Conservation (phyloP, 2,797 vertebrate species). For the Cheirogaleus major region DNA sequence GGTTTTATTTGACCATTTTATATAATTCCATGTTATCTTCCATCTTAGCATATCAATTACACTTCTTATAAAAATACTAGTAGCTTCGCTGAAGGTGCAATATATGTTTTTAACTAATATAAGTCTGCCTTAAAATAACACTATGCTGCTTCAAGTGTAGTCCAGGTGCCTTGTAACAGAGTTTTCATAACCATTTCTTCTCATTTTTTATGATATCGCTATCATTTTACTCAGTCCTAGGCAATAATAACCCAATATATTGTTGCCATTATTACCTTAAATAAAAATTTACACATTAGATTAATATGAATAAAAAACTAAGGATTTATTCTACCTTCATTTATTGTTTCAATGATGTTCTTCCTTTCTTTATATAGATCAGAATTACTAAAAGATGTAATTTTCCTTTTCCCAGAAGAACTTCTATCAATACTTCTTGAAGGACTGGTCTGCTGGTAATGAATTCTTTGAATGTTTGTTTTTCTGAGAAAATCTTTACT, state of each 20-base stretch:
- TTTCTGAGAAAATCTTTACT: background rate
- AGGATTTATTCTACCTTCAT: background rate
- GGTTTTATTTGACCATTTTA: background rate
- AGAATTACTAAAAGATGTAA: background rate
- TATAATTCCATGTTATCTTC: background rate
- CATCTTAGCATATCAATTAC: background rate
- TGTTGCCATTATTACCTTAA: background rate
- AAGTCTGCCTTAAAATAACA: background rate
- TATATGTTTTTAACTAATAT: background rate
- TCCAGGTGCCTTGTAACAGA: background rate
- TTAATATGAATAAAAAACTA: background rate
- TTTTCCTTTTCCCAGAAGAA: background rate
- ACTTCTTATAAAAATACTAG: background rate
- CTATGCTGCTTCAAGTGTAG: background rate
- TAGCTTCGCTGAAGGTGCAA: background rate
- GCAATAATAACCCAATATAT: background rate
- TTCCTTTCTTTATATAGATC: background rate
- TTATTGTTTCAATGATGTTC: background rate
- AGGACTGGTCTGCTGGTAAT: background rate
- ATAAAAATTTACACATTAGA: background rate
- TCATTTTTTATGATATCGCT: background rate
- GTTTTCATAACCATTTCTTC: background rate
- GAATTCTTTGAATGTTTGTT: background rate
- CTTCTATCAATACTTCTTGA: background rate
- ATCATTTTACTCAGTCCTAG: background rate